phyloP scores from a whole-genome alignment of 2,888 invertebrate genomes.

The Oxystoma pomonae region DNA sequence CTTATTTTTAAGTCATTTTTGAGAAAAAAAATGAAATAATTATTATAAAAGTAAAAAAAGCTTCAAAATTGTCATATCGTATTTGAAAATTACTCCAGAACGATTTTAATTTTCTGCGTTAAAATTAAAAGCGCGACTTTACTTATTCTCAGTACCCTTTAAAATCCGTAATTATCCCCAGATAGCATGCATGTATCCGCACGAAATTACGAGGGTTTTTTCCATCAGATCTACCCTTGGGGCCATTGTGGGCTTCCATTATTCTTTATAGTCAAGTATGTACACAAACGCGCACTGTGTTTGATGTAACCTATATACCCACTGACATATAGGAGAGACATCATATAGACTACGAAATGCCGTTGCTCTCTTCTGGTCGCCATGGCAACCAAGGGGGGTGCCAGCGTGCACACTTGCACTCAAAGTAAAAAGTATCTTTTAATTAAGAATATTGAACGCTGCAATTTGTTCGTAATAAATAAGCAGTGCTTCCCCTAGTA shows the following conservation, averaged over 20 bases:
- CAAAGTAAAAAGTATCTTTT: background rate
- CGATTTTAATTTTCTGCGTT: background rate
- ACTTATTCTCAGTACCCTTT: background rate
- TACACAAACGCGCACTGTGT: slow-evolving; percentile 7
- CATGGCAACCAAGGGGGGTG: background rate
- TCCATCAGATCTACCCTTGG: background rate
- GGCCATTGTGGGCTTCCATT: background rate
- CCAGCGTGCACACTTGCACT: background rate
- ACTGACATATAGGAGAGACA: slow-evolving; percentile 38
- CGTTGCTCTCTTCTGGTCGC: background rate
- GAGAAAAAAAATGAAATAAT: too few relatives aligned
- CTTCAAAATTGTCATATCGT: too few relatives aligned
- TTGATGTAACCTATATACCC: slow-evolving; percentile 33
- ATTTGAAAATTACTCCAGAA: background rate
- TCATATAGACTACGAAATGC: background rate
- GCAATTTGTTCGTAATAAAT: too few relatives aligned
- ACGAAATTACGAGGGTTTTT: background rate
- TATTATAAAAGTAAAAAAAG: too few relatives aligned
- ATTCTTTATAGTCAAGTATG: background rate
- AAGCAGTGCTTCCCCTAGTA: too few relatives aligned
- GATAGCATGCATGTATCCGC: too few relatives aligned
- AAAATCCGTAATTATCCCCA: background rate
- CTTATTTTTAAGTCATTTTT: too few relatives aligned
- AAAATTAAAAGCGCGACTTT: background rate
- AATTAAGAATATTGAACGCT: background rate